Evolutionary conservation across 2,888 invertebrate genomes (phyloP).

Genomic region (Sminthurides aquaticus): DNA sequence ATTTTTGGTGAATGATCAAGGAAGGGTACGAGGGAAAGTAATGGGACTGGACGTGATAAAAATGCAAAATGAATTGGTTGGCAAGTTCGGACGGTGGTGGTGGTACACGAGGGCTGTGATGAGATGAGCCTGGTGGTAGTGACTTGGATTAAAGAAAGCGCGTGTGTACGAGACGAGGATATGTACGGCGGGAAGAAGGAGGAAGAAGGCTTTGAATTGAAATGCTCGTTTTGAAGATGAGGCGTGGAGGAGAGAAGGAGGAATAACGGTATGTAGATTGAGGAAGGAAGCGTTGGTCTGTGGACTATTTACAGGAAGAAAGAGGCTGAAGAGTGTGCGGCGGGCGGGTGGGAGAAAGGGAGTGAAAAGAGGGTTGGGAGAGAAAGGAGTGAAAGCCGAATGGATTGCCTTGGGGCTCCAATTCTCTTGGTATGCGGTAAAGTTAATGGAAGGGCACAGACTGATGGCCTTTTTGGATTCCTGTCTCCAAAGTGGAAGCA

Average conservation of each 20-base stretch:
- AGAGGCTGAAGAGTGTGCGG: too few species aligned
- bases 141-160: too few species aligned
- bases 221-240: too few species aligned
- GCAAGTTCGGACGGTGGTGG: too few species aligned
- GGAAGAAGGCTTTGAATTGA: background rate
- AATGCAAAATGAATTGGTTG: background rate
- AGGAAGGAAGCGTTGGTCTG: background rate
- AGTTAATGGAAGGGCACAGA: background rate
- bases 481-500: background rate
- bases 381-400: background rate
- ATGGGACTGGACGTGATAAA: background rate
- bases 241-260: background rate
- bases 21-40: background rate
- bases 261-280: background rate
- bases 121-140: too few species aligned
- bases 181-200: background rate
- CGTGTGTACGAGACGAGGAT: too few species aligned
- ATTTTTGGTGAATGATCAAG: background rate
- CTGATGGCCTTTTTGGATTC: background rate
- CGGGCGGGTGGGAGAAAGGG: too few species aligned
- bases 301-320: background rate
- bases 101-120: too few species aligned
- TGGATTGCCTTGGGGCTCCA: background rate
- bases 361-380: too few species aligned
- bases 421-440: background rate